These are phyloP conservation scores for Sphaerophoria rueppellii DNA, from an alignment of 2,888 invertebrate genomes.

Conservation along the genomic window DNA sequence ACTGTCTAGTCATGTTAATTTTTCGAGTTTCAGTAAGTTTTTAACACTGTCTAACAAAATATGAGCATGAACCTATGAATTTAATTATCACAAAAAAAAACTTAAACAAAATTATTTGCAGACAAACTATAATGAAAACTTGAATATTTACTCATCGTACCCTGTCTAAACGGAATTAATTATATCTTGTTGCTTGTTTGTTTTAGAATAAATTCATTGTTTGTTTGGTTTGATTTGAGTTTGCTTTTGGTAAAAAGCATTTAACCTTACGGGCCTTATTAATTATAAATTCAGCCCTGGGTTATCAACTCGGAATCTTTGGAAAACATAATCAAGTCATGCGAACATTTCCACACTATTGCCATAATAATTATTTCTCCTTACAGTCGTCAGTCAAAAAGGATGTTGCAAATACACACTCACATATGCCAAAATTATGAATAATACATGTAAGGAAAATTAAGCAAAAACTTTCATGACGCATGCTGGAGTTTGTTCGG, in stretches of 20 bases:
- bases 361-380: slow-evolving; percentile 72
- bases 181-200: slow-evolving; percentile 1
- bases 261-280: slow-evolving; percentile 19
- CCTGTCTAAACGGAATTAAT: neutral
- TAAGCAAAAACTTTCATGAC: slow-evolving; percentile 66
- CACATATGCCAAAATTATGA: slow-evolving; percentile 54
- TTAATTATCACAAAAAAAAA: no score
- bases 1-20: no score
- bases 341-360: slow-evolving; percentile 70
- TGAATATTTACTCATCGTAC: neutral
- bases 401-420: slow-evolving; percentile 46
- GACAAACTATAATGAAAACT: no score
- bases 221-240: slow-evolving; percentile 8
- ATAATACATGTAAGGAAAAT: slow-evolving; percentile 66
- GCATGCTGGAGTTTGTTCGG: slow-evolving; percentile 47
- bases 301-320: neutral
- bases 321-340: slow-evolving; percentile 65
- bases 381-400: slow-evolving; percentile 64
- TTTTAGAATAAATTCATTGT: slow-evolving; percentile 8
- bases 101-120: no score
- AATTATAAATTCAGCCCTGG: slow-evolving; percentile 37
- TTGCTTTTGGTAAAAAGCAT: neutral
- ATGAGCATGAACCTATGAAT: no score
- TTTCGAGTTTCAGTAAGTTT: no score
- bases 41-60: no score